Evolutionary conservation across 1,140 invertebrate genomes (phyloP).

Genomic region (Galendromus occidentalis): DNA sequence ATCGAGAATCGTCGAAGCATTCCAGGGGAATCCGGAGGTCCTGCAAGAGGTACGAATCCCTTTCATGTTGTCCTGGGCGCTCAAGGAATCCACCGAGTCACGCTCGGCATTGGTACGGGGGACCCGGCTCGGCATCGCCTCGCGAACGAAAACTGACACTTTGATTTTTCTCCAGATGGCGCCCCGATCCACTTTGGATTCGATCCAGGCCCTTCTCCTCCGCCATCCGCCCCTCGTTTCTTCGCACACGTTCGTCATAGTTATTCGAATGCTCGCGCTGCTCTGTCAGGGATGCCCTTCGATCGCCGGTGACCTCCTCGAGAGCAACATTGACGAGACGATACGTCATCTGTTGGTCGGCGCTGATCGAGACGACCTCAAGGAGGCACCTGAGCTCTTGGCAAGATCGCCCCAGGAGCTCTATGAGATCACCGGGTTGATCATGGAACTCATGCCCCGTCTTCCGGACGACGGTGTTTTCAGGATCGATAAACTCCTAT

Average conservation of each 20-base stretch:
- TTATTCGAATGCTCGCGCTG: conserved; percentile 77
- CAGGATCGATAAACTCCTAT: conserved; percentile 63
- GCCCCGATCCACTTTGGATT: not conserved
- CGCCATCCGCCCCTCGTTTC: conserved; percentile 78
- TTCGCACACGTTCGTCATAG: conserved; percentile 81
- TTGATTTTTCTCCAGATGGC: not conserved
- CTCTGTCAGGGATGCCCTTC: conserved; percentile 87
- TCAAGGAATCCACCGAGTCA: not conserved
- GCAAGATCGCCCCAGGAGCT: conserved; percentile 68
- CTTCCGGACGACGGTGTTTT: conserved; percentile 84
- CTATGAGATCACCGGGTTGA: conserved; percentile 85
- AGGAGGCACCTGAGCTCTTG: not conserved
- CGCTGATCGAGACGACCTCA: conserved; percentile 26
- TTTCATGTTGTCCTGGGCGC: conserved; percentile 27
- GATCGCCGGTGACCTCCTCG: conserved; percentile 65
- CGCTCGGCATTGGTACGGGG: not conserved
- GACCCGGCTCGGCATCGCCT: not conserved
- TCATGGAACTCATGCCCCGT: conserved; percentile 83
- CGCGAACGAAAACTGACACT: not conserved
- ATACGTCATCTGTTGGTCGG: conserved; percentile 74
- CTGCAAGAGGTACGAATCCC: conserved; percentile 77
- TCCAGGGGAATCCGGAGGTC: conserved; percentile 68
- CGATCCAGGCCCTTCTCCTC: conserved; percentile 36
- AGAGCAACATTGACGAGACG: conserved; percentile 86
- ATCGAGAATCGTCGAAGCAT: conserved; percentile 76